Evolutionary conservation across 30 jellyfish, hydroid and myxozoan genomes (phyloP), one percentile per base, ranked within the genome.

Genomic region (Nemopilema nomurai): DNA sequence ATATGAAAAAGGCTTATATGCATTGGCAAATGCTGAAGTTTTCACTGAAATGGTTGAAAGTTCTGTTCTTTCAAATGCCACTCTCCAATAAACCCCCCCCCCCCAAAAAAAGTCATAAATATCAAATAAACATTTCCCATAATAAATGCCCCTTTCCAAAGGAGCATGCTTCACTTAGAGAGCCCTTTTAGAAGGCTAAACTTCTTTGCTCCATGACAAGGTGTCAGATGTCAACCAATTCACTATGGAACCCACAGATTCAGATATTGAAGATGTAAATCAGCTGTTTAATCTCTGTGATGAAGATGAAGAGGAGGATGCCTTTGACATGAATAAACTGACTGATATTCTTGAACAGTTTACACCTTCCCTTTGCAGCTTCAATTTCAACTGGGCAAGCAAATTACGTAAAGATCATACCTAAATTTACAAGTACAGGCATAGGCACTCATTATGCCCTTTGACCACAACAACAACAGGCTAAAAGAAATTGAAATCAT

Each of bases 251-350:
- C 74, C 74, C 6, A 17, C 17, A 64, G 74, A 64, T 64, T 64
- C 74, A 27, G 74, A 64, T 64, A 64, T 64, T 64, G 74, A 64
- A 64, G 74, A 64, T 64, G 28, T 17, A 64, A 64, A 64, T 64
- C 74, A 64, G 74, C 74, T 17, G 74, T 64, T 64, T 17, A 64
- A 64, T 64, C 74, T 27, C 32, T 17, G 6, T 17, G 17, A 64
- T 6, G 74, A 64, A 64, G 74, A 64, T 64, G 74, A 64, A 64
- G 74, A 64, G 9, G 74, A 64, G 74, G 74, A 64, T 64, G 74
- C n/a, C n/a, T n/a, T n/a, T n/a, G n/a, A n/a, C n/a, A n/a, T n/a
- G n/a, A n/a, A n/a, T n/a, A n/a, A n/a, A n/a, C n/a, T n/a, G n/a
- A n/a, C n/a, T n/a, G n/a, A n/a, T n/a, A n/a, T n/a, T n/a, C n/a